Percentiles rank a stretch among this genome's conserved stretches.
Conservation (phyloP, 2,113 vertebrate genomes). For the Scopus umbretta region DNA sequence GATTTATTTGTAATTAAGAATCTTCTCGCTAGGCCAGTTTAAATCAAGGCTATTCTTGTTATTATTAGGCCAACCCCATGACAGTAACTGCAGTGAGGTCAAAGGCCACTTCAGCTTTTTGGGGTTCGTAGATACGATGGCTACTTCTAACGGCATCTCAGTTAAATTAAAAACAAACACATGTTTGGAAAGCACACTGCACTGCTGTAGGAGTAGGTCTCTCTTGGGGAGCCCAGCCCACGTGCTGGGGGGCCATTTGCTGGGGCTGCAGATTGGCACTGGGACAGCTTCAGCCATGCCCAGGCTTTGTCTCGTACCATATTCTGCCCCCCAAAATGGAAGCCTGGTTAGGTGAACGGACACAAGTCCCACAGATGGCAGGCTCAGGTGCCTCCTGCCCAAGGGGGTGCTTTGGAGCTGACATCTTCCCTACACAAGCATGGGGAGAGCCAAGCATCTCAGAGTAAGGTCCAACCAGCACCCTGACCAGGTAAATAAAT, state of each 20-base stretch:
- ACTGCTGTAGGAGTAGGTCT: background rate
- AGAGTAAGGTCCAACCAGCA: background rate
- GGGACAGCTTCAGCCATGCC: background rate
- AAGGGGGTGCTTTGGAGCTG: background rate
- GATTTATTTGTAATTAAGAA: background rate
- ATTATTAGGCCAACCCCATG: background rate
- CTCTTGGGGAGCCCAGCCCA: background rate
- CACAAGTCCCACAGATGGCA: background rate
- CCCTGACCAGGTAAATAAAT: background rate
- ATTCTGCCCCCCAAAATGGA: background rate
- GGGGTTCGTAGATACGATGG: background rate
- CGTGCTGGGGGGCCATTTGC: background rate
- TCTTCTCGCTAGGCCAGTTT: background rate
- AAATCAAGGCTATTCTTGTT: background rate
- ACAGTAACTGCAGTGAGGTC: background rate
- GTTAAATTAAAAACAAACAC: background rate
- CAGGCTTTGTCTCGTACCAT: background rate
- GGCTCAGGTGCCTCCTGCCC: background rate
- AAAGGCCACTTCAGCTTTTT: background rate
- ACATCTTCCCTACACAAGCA: background rate
- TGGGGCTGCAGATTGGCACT: background rate
- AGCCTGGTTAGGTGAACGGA: background rate
- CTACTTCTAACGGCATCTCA: background rate
- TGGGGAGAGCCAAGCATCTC: background rate
- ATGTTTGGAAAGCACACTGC: background rate